Base-by-base conservation (phyloP, 2,113 vertebrate genomes). In the Cricetomys ansorgei region DNA sequence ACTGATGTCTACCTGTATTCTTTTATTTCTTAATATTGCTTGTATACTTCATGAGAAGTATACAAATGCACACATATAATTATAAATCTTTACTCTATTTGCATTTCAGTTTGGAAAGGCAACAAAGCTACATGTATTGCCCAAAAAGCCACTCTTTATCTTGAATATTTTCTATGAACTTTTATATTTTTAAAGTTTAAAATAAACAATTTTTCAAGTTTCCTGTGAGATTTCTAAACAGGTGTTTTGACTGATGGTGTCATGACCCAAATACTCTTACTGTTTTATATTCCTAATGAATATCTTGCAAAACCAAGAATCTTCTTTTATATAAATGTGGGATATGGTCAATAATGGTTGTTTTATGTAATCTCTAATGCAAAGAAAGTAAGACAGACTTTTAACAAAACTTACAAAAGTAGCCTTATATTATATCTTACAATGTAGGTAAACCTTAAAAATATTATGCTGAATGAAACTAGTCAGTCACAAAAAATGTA, bases 191-290 rank as follows among this genome's bases (percentile, higher is more conserved):
- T 48, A 83, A 75, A 57, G 15, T 3, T 53, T 91, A 16, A 92
- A 94, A 94, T 53, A 86, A 70, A 76, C 53, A 67, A 81, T 19
- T 86, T 93, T n/a, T 83, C 23, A 75, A 53, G 25, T 45, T 59
- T 67, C 7, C 13, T 81, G 70, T 87, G 55, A 89, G 2, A 8
- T 7, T 55, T 59, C 17, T 13, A 3, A 7, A 59, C 16, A 59
- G 19, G 43, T 95, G 65, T 57, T 7, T 67, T 75, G 16, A 34
- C 3, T 31, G 5, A 31, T 84, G 29, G 79, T 55, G 19, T 3
- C 37, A 40, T 50, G 6, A 64, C 70, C 23, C 7, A 31, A 7
- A 5, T 4, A 70, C 8, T 76, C 40, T 62, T 27, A 69, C 53
- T 53, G 8, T 67, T 88, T 83, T 89, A 19, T 23, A 84, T 89